Base-by-base conservation (phyloP, 2,888 invertebrate species). In the Tipula lateralis region DNA sequence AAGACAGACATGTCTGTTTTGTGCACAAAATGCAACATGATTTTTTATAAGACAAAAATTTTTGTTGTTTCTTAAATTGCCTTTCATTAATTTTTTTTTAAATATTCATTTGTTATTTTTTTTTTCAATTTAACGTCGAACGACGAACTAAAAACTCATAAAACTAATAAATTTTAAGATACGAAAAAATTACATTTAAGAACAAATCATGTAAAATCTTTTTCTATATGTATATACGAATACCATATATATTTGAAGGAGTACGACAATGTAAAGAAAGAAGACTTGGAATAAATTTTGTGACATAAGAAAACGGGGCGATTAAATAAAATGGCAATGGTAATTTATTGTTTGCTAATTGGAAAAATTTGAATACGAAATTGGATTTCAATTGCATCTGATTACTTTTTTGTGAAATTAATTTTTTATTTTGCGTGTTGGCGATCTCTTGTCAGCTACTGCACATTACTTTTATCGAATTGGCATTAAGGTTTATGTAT, bases 261-360 rank as follows among this genome's bases (percentile, higher is more conserved):
- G 66, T 66, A 24, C 66, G 24, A 66, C 66, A 66, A 66, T 12
- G n/a, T n/a, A n/a, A n/a, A n/a, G 24, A 66, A 12, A 66, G 24
- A 66, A 66, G n/a, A n/a, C n/a, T 66, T 66, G 24, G 66, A 66
- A 66, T 66, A 66, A 66, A 66, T 66, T 66, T 66, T 24, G 24
- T 66, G 66, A 24, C 24, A 66, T 66, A 66, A 66, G 44, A 66
- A 66, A 66, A 66, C 24, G 66, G 24, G 66, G 66, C 66, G 66
- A 66, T 24, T 66, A 66, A 19, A 66, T 24, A 66, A 66, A 66
- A 66, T 24, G 66, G 24, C 66, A 66, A 66, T 66, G 7, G 66
- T 66, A 66, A 66, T 66, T 66, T 66, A 66, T 66, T 66, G 66
- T 66, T 66, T 66, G 66, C 9, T 66, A 66, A 66, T 66, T 66